phyloP scores from a whole-genome alignment of 2,797 vertebrate species.

The Eutrigla gurnardus region DNA sequence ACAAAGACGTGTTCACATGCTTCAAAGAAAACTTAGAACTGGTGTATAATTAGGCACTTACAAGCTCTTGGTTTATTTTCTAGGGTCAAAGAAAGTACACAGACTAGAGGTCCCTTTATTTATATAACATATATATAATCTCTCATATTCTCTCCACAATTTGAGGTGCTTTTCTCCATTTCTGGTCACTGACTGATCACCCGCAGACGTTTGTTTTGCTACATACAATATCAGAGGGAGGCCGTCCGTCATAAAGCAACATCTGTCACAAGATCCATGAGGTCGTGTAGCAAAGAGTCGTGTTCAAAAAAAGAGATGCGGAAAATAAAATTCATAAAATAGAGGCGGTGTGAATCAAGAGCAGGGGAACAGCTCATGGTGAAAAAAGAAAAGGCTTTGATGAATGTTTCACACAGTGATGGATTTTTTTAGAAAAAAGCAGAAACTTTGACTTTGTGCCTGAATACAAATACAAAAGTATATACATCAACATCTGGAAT shows the following conservation, averaged over 20 bases:
- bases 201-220: slow-evolving; percentile 40
- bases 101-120: slow-evolving; percentile 88
- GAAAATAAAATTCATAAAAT: slow-evolving; percentile 29
- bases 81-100: slow-evolving; percentile 91
- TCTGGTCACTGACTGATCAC: slow-evolving; percentile 22
- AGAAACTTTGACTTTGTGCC: slow-evolving; percentile 32
- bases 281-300: slow-evolving; percentile 71
- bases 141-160: slow-evolving; percentile 44
- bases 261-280: slow-evolving; percentile 68
- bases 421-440: slow-evolving; percentile 60
- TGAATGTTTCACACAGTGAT: slow-evolving; percentile 21
- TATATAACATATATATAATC: slow-evolving; percentile 83
- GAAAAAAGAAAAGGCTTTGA: slow-evolving; percentile 76
- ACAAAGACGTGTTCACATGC: not conserved
- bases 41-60: slow-evolving; percentile 87
- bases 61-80: slow-evolving; percentile 90
- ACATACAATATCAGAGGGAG: slow-evolving; percentile 83
- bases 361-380: slow-evolving; percentile 61
- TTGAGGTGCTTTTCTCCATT: slow-evolving; percentile 13
- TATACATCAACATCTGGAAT: slow-evolving; percentile 84
- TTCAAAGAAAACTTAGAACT: slow-evolving; percentile 23
- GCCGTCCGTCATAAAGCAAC: slow-evolving; percentile 70
- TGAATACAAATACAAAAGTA: slow-evolving; percentile 47
- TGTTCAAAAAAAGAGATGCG: slow-evolving; percentile 50
- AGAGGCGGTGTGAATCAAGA: slow-evolving; percentile 36